Evolutionary conservation across 2,113 vertebrate species (phyloP), one percentile per base, ranked within the genome.

Genomic region (Dicrurus megarhynchus): DNA sequence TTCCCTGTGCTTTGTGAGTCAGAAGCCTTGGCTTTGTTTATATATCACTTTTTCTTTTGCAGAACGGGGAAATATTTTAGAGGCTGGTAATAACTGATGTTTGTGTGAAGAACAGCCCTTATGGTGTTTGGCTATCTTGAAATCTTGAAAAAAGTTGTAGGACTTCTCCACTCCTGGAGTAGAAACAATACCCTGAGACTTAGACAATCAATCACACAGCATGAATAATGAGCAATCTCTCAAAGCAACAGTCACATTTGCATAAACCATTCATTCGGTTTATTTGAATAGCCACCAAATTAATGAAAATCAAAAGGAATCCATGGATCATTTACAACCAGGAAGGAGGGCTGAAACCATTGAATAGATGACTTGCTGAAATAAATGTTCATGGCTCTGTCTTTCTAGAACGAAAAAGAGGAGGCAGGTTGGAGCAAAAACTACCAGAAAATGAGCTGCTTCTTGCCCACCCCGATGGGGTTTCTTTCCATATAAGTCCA

Each of bases 181-280:
- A 93, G 75, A 94, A 96, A 94, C 87, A 94, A 90, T 88, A 75
- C 32, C 27, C 79, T 65, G 39, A 53, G 82, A 88, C 82, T 93
- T 74, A 47, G 64, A 61, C 60, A 70, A 96, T 96, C 79, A 88
- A 90, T 95, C 94, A 95, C 71, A 24, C 87, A 86, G 71, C 75
- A 33, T 86, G 93, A 95, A 92, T 88, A 96, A 95, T 70, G 83
- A 96, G 82, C 69, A 93, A 67, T 88, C 55, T 88, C 76, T 93
- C 59, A 83, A 77, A 97, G 79, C 75, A 92, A 84, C 63, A 88
- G 87, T 83, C 75, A 41, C 77, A 94, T 96, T 96, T 96, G 71
- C 95, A 96, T 97, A 97, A 96, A 57, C 63, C 90, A 90, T 94
- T 95, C 92, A 92, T 88, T 86, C 10, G 6, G 20, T 64, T 63